phyloP scores from a whole-genome alignment of 2,113 vertebrate species.

The Motacilla alba region DNA sequence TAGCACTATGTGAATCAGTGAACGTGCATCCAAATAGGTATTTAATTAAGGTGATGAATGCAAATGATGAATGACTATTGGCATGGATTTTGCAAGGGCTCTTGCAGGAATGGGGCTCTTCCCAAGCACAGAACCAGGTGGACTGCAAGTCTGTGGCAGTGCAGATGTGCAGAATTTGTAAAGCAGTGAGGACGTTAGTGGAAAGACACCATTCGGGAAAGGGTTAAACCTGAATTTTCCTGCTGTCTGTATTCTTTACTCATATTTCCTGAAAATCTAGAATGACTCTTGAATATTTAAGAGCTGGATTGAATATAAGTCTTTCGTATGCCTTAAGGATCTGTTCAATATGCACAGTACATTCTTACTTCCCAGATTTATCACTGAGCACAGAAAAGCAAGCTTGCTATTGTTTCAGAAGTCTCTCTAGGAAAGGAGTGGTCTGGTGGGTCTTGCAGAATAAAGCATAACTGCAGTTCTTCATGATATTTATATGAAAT shows the following conservation, averaged over 20 bases:
- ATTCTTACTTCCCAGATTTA: not conserved
- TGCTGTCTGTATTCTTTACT: not conserved
- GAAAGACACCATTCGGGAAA: not conserved
- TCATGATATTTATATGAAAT: constrained; percentile 15
- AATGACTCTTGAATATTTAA: not conserved
- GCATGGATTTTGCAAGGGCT: not conserved
- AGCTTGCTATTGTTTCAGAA: constrained; percentile 21
- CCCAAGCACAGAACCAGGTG: not conserved
- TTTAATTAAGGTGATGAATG: constrained; percentile 11
- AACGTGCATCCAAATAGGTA: not conserved
- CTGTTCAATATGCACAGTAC: not conserved
- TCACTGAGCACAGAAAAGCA: not conserved
- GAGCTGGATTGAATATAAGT: not conserved
- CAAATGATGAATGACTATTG: not conserved
- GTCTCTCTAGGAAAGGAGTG: constrained; percentile 1
- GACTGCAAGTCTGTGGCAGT: not conserved
- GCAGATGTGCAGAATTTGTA: not conserved
- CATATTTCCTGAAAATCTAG: not conserved
- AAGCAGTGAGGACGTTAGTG: not conserved
- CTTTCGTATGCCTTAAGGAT: not conserved
- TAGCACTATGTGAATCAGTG: not conserved
- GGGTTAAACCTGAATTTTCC: not conserved
- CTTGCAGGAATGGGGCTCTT: not conserved
- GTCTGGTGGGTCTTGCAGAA: not conserved
- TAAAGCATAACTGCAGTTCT: not conserved